Conservation (phyloP, 2,888 invertebrate genomes). For the Chymomyza amoena region DNA sequence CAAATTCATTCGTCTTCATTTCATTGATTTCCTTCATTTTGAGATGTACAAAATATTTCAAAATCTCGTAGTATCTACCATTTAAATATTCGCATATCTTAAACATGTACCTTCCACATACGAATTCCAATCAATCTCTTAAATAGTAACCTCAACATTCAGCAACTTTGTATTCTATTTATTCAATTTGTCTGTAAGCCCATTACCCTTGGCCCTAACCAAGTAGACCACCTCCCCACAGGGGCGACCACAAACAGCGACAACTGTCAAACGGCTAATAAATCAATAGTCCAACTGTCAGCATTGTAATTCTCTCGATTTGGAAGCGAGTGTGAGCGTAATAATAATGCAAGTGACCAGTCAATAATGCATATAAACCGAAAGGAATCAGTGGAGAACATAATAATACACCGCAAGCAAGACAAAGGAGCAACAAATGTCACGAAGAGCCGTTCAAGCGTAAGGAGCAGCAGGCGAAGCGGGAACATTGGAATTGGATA, state of each 20-base stretch:
- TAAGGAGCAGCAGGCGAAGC: constrained; percentile 38
- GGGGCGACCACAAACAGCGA: constrained; percentile 47
- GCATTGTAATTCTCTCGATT: constrained; percentile 55
- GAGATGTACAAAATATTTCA: too few species aligned
- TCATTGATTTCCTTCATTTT: too few species aligned
- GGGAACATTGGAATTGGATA: constrained; percentile 65
- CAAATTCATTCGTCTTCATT: too few species aligned
- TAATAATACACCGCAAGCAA: constrained; percentile 18
- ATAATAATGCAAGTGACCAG: constrained; percentile 65
- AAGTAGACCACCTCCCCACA: neutral
- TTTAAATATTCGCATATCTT: too few species aligned
- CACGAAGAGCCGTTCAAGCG: constrained; percentile 62
- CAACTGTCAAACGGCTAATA: constrained; percentile 63
- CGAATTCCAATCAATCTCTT: neutral
- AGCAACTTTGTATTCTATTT: neutral
- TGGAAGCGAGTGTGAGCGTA: constrained; percentile 53
- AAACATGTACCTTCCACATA: too few species aligned
- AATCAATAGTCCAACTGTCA: constrained; percentile 74
- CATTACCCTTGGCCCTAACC: neutral
- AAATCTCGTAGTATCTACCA: too few species aligned
- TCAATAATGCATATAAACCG: constrained; percentile 60
- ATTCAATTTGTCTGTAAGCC: constrained; percentile 24
- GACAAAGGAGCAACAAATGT: constrained; percentile 68
- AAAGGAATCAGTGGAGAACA: constrained; percentile 24
- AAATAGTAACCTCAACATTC: neutral